Conservation (phyloP, 2,888 invertebrate species). For the Pristionchus exspectatus region DNA sequence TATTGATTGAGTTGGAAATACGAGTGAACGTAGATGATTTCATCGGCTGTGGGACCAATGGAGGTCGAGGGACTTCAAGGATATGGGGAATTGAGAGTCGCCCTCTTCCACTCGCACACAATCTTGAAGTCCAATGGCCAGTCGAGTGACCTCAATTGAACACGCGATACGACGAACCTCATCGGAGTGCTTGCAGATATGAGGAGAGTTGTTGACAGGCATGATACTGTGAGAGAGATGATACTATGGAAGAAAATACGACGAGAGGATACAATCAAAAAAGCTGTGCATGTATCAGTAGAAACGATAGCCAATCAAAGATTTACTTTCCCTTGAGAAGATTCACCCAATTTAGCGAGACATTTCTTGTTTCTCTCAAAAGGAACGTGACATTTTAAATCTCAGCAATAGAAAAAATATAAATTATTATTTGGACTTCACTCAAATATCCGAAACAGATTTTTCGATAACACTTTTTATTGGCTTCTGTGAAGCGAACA, state of each 20-base stretch:
- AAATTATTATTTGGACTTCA: background rate
- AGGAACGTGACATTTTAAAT: too few relatives aligned
- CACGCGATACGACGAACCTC: background rate
- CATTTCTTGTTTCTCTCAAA: background rate
- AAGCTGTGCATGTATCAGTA: background rate
- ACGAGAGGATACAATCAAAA: background rate
- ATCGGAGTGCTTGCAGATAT: background rate
- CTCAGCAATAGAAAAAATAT: background rate
- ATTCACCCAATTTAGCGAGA: background rate
- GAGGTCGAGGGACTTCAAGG: too few relatives aligned
- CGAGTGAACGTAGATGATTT: too few relatives aligned
- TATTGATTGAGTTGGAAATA: background rate
- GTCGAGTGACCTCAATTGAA: background rate
- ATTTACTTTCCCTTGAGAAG: background rate
- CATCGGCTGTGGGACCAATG: too few relatives aligned
- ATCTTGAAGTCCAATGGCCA: too few relatives aligned
- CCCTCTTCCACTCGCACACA: too few relatives aligned
- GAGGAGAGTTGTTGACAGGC: conserved; percentile 41
- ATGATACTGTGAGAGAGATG: background rate
- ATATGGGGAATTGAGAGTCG: too few relatives aligned
- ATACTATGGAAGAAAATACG: background rate
- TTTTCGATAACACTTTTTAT: background rate
- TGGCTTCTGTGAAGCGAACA: conserved; percentile 30
- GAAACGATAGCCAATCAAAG: background rate
- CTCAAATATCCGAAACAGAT: background rate